Conservation (phyloP, 2,113 vertebrate species). For the Pimephales promelas region DNA sequence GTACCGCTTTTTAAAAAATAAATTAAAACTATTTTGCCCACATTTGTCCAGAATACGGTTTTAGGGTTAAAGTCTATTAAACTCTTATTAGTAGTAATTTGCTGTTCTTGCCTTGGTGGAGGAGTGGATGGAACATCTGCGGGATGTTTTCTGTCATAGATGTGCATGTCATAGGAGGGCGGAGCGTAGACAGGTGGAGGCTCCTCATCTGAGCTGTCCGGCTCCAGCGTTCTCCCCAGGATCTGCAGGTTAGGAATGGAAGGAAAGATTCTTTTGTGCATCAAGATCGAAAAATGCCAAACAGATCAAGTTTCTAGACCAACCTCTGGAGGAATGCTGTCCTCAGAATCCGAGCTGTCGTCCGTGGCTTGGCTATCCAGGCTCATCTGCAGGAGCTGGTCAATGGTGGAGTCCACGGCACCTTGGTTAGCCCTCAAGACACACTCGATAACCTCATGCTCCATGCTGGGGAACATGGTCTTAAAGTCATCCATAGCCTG, state of each 20-base stretch:
- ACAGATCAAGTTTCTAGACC: constrained; percentile 65
- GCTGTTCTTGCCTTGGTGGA: constrained; percentile 79
- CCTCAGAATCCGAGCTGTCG: constrained; percentile 94
- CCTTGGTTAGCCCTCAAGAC: constrained; percentile 95
- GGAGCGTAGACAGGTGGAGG: constrained; percentile 93
- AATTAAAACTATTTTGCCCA: too few relatives aligned
- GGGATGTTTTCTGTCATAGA: constrained; percentile 81
- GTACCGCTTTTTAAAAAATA: too few relatives aligned
- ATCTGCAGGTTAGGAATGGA: constrained; percentile 77
- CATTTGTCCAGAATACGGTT: too few relatives aligned
- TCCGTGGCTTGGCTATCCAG: constrained; percentile 85
- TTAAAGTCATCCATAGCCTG: constrained; percentile 99
- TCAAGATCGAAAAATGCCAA: neutral
- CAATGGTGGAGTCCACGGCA: constrained; percentile 94
- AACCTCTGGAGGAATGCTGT: constrained; percentile 95
- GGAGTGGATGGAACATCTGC: constrained; percentile 77
- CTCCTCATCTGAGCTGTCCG: constrained; percentile 95
- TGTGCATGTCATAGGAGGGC: constrained; percentile 87
- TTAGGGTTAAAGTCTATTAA: neutral
- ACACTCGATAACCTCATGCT: constrained; percentile 97
- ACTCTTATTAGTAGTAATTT: neutral
- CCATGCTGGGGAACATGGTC: constrained; percentile 96
- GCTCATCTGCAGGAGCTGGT: constrained; percentile 98
- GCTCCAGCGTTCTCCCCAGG: constrained; percentile 91
- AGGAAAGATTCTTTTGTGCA: neutral